Evolutionary conservation across 2,888 invertebrate species (phyloP), one percentile per base, ranked within the genome.

Genomic region (Chloromyia formosa): DNA sequence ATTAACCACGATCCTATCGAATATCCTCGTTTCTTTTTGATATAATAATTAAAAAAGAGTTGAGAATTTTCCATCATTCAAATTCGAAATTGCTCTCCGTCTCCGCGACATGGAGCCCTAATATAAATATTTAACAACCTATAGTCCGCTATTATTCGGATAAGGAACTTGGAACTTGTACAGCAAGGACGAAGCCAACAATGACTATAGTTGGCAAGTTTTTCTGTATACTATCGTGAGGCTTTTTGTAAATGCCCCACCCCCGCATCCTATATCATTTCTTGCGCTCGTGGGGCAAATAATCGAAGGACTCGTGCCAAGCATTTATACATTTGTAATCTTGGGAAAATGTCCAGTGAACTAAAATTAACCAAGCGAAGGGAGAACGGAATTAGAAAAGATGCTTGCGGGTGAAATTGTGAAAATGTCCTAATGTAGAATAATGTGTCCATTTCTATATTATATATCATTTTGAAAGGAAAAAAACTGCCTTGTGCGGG

Each of bases 371-470:
- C 18, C 56, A 16, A 53, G n/a, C 9, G 10, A 35, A 35, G 53
- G 14, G 56, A 20, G 22, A 16, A 56, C 10, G 18, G 20, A 56
- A 16, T 56, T 56, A 16, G 56, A 56, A 56, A 16, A 18, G 22
- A n/a, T 20, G 56, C 56, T 56, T 56, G 56, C 14, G 49, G 49
- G 18, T 56, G 56, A 10, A 56, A 56, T 20, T 56, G 56, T 56
- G 20, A 56, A 56, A 20, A 56, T 56, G 18, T 56, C 56, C 16
- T 49, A 49, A 42, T 42, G 12, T 42, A 12, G 42, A 42, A 9
- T 7, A 35, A 2, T 35, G 7, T 35, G 27, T 35, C 3, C 27
- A 35, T 35, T 2, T 35, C 27, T 35, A 35, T 35, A n/a, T n/a
- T n/a, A n/a, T n/a, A n/a, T n/a, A n/a, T n/a, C n/a, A n/a, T n/a